A percentile compares a stretch with the other conserved stretches of the same genome.
These are phyloP conservation scores for Pyrgus malvae DNA, from an alignment of 2,888 invertebrate species.

Conservation along the genomic window DNA sequence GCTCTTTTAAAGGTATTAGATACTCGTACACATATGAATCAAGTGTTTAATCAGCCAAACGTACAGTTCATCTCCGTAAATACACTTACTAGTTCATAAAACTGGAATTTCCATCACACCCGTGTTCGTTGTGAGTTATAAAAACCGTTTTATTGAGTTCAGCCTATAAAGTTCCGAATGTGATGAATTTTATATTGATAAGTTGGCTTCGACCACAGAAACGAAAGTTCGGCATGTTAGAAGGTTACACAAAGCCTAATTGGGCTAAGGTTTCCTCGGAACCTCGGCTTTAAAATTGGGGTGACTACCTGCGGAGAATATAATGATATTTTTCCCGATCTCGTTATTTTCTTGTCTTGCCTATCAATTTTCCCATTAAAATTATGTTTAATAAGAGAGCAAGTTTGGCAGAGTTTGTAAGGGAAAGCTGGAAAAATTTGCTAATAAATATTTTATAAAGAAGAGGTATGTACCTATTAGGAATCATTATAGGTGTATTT, in stretches of 20 bases:
- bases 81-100: constrained; percentile 34
- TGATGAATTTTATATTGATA: constrained; percentile 41
- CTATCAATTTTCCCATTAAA: constrained; percentile 8
- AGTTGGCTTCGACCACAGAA: constrained; percentile 29
- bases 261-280: constrained; percentile 9
- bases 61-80: constrained; percentile 12
- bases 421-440: neutral
- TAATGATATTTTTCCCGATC: constrained; percentile 25
- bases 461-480: too few species aligned
- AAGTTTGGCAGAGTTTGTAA: neutral
- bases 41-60: constrained; percentile 16
- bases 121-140: constrained; percentile 48
- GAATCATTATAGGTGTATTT: too few species aligned
- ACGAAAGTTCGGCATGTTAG: constrained; percentile 30
- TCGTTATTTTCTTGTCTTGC: constrained; percentile 18
- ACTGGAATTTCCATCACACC: constrained; percentile 44
- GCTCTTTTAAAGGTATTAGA: neutral
- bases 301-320: neutral
- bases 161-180: constrained; percentile 50
- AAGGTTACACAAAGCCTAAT: constrained; percentile 27
- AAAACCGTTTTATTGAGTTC: constrained; percentile 55
- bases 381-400: neutral
- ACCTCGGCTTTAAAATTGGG: constrained; percentile 1
- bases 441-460: too few species aligned
- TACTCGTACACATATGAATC: neutral